A percentile compares a stretch with the other conserved stretches of the same genome.
These are phyloP conservation scores for Pristis pectinata DNA, from an alignment of 2,797 vertebrate species.

Conservation along the genomic window DNA sequence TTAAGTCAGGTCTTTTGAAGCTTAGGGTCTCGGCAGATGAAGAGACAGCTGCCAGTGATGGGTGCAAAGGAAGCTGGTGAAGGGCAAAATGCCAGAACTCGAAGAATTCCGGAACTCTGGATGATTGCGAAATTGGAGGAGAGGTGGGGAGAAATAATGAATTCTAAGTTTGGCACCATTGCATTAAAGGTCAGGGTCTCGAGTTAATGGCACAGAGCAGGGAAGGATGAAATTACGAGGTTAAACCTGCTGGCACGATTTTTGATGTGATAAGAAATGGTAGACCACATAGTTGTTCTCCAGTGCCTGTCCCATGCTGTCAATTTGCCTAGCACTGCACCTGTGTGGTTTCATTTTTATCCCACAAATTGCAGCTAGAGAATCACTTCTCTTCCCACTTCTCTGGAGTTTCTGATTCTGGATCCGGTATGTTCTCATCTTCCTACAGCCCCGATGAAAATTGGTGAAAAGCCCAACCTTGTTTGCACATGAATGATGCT, in stretches of 20 bases:
- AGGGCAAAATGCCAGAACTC: neutral
- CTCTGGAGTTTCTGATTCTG: neutral
- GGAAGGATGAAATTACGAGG: neutral
- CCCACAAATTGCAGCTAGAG: neutral
- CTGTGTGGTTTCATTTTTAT: neutral
- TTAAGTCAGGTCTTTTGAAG: neutral
- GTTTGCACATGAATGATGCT: neutral
- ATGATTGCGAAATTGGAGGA: neutral
- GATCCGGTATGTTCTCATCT: neutral
- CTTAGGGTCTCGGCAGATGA: neutral
- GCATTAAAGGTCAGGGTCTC: neutral
- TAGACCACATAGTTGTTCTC: neutral
- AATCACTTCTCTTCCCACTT: neutral
- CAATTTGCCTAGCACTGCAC: neutral
- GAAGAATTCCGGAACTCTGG: neutral
- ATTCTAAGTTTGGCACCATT: too few relatives aligned
- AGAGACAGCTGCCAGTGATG: neutral
- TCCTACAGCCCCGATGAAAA: neutral
- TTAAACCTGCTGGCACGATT: neutral
- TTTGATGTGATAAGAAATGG: neutral
- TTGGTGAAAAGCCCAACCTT: neutral
- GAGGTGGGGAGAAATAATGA: neutral
- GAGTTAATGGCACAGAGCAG: neutral
- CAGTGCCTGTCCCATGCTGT: neutral
- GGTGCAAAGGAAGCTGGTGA: neutral